A percentile compares a stretch with the other conserved stretches of the same genome.
Conservation (phyloP, 2,113 vertebrate species). For the Cyprinus carpio region DNA sequence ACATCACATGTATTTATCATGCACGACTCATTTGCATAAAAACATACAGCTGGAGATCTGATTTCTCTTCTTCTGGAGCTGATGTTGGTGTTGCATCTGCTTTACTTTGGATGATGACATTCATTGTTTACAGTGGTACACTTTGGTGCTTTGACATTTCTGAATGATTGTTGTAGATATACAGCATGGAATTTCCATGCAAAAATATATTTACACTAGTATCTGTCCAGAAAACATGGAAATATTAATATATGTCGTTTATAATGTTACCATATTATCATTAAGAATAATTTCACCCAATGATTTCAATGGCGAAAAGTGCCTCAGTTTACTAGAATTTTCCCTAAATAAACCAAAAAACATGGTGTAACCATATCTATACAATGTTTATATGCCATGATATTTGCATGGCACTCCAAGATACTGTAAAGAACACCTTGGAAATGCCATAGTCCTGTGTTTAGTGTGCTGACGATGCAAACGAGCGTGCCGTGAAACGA, state of each 20-base stretch:
- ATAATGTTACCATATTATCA: not conserved
- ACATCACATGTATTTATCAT: not conserved
- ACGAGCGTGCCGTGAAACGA: too few relatives aligned
- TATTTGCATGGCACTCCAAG: not conserved
- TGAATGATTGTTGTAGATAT: not conserved
- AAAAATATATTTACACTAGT: not conserved
- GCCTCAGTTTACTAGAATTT: too few relatives aligned
- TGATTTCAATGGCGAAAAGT: too few relatives aligned
- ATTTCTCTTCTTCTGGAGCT: not conserved
- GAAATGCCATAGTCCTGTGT: too few relatives aligned
- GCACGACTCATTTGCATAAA: not conserved
- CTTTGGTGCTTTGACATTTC: too few relatives aligned
- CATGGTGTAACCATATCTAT: not conserved
- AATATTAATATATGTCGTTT: not conserved
- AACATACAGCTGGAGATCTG: not conserved
- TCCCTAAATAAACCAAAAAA: not conserved
- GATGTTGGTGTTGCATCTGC: not conserved
- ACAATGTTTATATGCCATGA: not conserved
- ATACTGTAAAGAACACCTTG: not conserved
- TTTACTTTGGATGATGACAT: not conserved
- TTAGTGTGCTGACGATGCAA: conserved; percentile 4
- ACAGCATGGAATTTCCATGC: not conserved
- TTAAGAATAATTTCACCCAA: too few relatives aligned
- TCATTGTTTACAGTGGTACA: too few relatives aligned
- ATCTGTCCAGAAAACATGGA: not conserved